Evolutionary conservation across 2,888 invertebrate genomes (phyloP).

Genomic region (Beris chalybata): DNA sequence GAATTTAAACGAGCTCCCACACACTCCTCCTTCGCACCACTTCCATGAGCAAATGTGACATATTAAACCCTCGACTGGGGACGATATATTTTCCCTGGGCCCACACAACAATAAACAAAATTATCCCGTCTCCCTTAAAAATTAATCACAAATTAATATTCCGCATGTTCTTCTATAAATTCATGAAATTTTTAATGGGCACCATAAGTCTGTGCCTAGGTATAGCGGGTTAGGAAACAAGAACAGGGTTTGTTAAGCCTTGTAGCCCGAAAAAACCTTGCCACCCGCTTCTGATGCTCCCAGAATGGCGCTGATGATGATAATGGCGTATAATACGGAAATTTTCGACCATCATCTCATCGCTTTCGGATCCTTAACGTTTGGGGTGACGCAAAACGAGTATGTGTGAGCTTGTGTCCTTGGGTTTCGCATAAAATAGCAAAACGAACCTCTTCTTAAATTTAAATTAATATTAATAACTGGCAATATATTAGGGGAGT

Average conservation of each 20-base stretch:
- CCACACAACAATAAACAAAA: slow-evolving; percentile 31
- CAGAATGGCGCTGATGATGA: slow-evolving; percentile 8
- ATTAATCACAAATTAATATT: slow-evolving; percentile 40
- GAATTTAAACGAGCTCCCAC: slow-evolving; percentile 17
- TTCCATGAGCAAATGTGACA: slow-evolving; percentile 9
- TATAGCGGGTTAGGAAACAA: slow-evolving; percentile 1
- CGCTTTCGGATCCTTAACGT: slow-evolving; percentile 19
- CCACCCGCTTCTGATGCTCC: too few relatives aligned
- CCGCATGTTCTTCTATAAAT: slow-evolving; percentile 34
- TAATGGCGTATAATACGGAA: slow-evolving; percentile 23
- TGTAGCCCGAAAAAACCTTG: too few relatives aligned
- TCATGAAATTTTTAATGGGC: slow-evolving; percentile 36
- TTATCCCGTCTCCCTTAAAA: slow-evolving; percentile 33
- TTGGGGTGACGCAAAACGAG: not conserved
- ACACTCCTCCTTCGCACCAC: not conserved
- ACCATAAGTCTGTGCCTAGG: slow-evolving; percentile 23
- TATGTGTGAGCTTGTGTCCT: slow-evolving; percentile 7
- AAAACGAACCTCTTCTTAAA: slow-evolving; percentile 37
- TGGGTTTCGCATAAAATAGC: slow-evolving; percentile 9
- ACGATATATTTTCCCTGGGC: slow-evolving; percentile 11
- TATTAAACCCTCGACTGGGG: not conserved
- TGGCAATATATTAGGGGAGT: slow-evolving; percentile 37
- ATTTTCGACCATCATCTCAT: slow-evolving; percentile 24
- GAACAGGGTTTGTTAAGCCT: not conserved
- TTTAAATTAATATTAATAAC: slow-evolving; percentile 41